phyloP scores from a whole-genome alignment of 2,888 invertebrate genomes.

The Aphodius granarius region DNA sequence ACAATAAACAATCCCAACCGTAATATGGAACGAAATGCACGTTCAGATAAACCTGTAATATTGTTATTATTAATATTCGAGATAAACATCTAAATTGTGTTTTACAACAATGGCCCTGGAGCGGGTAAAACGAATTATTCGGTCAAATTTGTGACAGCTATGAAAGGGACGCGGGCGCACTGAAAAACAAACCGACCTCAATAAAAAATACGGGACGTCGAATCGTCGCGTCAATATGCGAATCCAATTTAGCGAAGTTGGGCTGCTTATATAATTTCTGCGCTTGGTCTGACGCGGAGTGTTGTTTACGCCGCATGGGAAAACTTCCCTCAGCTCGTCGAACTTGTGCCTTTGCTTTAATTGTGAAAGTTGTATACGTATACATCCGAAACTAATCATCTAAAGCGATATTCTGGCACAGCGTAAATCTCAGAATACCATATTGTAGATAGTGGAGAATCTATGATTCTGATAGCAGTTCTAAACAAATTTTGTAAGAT shows the following conservation, averaged over 20 bases:
- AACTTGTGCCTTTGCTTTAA: neutral
- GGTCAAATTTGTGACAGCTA: neutral
- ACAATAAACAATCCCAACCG: neutral
- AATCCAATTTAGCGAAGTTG: neutral
- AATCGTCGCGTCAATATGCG: neutral
- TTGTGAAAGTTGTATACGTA: neutral
- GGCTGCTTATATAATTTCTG: neutral
- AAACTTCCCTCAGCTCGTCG: neutral
- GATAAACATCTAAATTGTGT: neutral
- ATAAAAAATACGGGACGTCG: neutral
- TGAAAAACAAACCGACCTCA: neutral
- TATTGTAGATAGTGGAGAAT: neutral
- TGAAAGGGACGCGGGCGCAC: neutral
- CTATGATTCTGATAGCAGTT: neutral
- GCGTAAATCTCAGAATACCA: neutral
- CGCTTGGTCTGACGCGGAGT: neutral
- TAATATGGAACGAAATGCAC: neutral
- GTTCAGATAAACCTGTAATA: neutral
- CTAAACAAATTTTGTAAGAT: no score
- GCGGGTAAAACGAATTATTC: neutral
- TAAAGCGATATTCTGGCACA: neutral
- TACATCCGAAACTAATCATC: neutral
- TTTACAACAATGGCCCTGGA: neutral
- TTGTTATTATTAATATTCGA: neutral
- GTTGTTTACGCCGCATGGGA: neutral